These are phyloP conservation scores for Agrochola litura DNA, from an alignment of 2,888 invertebrate genomes.

Conservation along the genomic window DNA sequence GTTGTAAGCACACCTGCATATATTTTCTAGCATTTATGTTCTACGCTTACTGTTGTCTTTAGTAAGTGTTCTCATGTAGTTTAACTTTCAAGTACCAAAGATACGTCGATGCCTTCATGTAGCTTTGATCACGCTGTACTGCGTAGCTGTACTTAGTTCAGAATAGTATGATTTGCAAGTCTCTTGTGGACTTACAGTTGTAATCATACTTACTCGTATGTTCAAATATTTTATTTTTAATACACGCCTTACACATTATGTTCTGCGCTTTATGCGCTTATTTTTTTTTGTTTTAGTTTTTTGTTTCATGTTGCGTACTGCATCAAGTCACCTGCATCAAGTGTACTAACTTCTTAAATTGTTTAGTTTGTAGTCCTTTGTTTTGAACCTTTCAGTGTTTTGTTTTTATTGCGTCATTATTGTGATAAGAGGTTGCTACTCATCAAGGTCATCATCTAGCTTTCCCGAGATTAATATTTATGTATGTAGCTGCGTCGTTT, in stretches of 20 bases:
- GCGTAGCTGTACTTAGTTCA: background rate
- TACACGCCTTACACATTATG: background rate
- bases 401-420: conserved; percentile 10
- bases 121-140: conserved; percentile 2
- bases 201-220: background rate
- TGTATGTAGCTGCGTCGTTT: conserved; percentile 1
- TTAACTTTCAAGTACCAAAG: background rate
- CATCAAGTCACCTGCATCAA: conserved; percentile 2
- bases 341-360: background rate
- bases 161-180: conserved; percentile 2
- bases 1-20: background rate
- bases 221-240: conserved; percentile 7
- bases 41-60: background rate
- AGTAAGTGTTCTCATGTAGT: background rate
- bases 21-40: conserved; percentile 3
- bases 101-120: conserved; percentile 3
- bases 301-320: conserved; percentile 3
- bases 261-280: background rate
- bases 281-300: conserved; percentile 7
- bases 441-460: conserved; percentile 29
- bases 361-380: conserved; percentile 26
- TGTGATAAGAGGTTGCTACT: background rate
- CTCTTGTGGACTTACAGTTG: background rate
- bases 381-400: conserved; percentile 12
- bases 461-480: conserved; percentile 36